These are phyloP conservation scores for Sarcophaga caerulescens DNA, from an alignment of 2,888 invertebrate genomes.

Conservation along the genomic window DNA sequence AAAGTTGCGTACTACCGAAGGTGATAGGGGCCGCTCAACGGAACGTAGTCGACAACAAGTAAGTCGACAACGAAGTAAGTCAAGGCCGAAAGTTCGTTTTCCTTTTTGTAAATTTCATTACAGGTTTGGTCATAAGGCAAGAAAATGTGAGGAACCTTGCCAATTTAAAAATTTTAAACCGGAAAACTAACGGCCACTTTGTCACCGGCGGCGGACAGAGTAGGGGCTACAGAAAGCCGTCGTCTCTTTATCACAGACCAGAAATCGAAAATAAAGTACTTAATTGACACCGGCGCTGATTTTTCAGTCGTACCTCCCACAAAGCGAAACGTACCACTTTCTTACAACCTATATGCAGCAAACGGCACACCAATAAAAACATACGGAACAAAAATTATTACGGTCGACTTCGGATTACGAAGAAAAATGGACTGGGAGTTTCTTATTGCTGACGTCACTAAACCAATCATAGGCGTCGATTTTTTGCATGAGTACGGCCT, in stretches of 20 bases:
- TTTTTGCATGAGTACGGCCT: background rate
- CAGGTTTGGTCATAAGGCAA: slow-evolving; percentile 21
- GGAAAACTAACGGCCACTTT: slow-evolving; percentile 6
- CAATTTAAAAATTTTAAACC: slow-evolving; percentile 19
- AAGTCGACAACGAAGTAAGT: no score
- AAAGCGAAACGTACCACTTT: background rate
- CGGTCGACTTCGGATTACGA: background rate
- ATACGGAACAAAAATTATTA: background rate
- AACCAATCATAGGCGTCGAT: no score
- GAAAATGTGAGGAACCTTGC: slow-evolving; percentile 37
- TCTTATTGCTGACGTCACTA: background rate
- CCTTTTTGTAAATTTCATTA: slow-evolving; percentile 38
- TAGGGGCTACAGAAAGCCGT: slow-evolving; percentile 6
- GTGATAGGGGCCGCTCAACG: background rate
- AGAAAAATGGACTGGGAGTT: slow-evolving; percentile 13
- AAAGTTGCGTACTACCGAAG: background rate
- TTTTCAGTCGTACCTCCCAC: slow-evolving; percentile 19
- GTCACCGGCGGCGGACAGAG: slow-evolving; percentile 14
- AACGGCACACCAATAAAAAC: background rate
- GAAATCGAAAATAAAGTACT: background rate
- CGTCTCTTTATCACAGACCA: slow-evolving; percentile 27
- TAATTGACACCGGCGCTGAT: slow-evolving; percentile 23
- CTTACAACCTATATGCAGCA: slow-evolving; percentile 2
- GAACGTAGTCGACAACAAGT: background rate
- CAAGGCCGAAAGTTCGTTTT: background rate